Evolutionary conservation across 2,797 vertebrate genomes (phyloP).

Genomic region (Geotria australis): DNA sequence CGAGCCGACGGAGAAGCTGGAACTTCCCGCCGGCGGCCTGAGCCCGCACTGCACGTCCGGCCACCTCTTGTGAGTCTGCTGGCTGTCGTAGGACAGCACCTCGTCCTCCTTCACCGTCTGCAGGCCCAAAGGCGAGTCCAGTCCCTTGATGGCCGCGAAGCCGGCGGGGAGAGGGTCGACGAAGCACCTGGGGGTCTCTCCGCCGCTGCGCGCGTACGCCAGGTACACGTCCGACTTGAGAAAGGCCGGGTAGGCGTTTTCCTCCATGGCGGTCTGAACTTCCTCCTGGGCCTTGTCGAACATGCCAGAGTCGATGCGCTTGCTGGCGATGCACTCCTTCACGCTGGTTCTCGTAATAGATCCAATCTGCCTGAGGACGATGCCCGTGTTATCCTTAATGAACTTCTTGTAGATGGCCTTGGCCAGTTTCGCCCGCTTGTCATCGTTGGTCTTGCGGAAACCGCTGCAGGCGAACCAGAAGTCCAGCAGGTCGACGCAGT

Average conservation of each 20-base stretch:
- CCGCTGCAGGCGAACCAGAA: conserved; percentile 97
- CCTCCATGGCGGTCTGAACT: conserved; percentile 76
- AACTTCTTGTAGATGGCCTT: conserved; percentile 92
- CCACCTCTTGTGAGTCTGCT: background rate
- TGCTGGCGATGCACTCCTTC: conserved; percentile 59
- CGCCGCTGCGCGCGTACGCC: conserved; percentile 61
- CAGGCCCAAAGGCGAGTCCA: conserved; percentile 20
- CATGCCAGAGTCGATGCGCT: conserved; percentile 74
- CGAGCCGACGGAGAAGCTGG: background rate
- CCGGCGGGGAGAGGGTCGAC: conserved; percentile 34
- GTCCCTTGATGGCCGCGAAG: conserved; percentile 34
- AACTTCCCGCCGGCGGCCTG: background rate
- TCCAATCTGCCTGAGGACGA: conserved; percentile 76
- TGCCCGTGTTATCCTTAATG: conserved; percentile 54
- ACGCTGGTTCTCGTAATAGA: conserved; percentile 87
- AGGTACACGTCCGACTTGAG: conserved; percentile 89
- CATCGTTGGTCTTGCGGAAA: conserved; percentile 74
- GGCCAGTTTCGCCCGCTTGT: conserved; percentile 73
- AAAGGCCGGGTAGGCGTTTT: conserved; percentile 80
- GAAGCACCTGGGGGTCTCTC: conserved; percentile 62
- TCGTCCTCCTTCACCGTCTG: conserved; percentile 59
- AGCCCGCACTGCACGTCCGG: background rate
- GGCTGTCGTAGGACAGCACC: conserved; percentile 6
- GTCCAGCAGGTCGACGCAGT: conserved; percentile 64
- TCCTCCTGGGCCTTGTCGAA: conserved; percentile 95